Base-by-base conservation (phyloP, 2,113 vertebrate species). In the Callospermophilus lateralis region DNA sequence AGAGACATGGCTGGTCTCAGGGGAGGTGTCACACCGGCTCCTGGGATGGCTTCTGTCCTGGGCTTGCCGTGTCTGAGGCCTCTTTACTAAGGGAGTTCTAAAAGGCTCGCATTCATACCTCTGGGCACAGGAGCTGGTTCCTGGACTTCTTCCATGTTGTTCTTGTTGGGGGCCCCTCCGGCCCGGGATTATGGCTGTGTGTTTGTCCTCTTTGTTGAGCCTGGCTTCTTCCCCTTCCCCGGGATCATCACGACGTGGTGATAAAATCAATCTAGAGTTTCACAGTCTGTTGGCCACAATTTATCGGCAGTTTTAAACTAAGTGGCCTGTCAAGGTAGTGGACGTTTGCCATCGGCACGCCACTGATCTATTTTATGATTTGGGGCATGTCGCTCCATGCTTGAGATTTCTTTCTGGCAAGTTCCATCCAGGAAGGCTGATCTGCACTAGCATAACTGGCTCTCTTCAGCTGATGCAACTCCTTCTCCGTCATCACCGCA, bases 401-500 rank as follows among this genome's bases (percentile, higher is more conserved):
- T 98, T 99, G 99, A 0, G 99, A 99, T 97, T 99, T 99, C 97
- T 99, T 99, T 98, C 99, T 99, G 77, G 99, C 99, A 84, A 99
- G 98, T 95, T 99, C 99, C 99, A 99, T 99, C 99, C 99, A 99
- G 0, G 98, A 99, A 0, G 99, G 99, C 97, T 99, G 99, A 37
- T 98, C 97, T 0, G 97, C 85, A 53, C 98, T 98, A 67, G 98
- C 96, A 13, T 97, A 95, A 98, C 98, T 98, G 98, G 96, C 97
- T 98, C 99, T 98, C 98, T 98, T 99, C 6, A 98, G 74, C 86
- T 96, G 98, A 95, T 97, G 98, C 86, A 99, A 98, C 63, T 98
- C 99, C 84, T 98, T 99, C 84, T 98, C 98, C 6, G 30, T 96
- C 68, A 87, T 97, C 1, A 37, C 88, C 34, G 98, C 95, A 37